These are phyloP conservation scores for Tachina fera DNA, from an alignment of 2,888 invertebrate genomes.

Conservation along the genomic window DNA sequence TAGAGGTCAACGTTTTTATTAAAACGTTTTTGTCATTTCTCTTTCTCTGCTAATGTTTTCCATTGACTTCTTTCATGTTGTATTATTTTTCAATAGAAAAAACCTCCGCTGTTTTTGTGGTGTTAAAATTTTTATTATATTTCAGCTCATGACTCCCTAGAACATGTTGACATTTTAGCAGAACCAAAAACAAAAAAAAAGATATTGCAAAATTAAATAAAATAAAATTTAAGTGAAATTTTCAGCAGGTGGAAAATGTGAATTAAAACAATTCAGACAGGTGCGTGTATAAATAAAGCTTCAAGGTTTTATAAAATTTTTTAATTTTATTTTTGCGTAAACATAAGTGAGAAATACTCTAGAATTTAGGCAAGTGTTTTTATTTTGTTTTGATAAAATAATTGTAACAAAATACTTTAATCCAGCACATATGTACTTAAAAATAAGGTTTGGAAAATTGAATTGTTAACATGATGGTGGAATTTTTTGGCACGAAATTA, in stretches of 20 bases:
- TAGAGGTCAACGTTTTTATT: conserved; percentile 51
- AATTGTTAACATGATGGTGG: conserved; percentile 21
- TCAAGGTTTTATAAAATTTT: conserved; percentile 11
- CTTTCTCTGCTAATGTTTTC: background rate
- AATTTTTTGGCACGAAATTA: conserved; percentile 52
- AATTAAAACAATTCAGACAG: conserved; percentile 21
- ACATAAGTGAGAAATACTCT: conserved; percentile 28
- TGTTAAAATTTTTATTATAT: background rate
- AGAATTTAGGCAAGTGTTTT: conserved; percentile 1
- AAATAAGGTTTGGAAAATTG: background rate
- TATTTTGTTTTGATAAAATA: background rate
- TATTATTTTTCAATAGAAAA: background rate
- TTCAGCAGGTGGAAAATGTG: background rate
- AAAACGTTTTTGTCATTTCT: conserved; percentile 6
- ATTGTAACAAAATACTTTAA: conserved; percentile 55
- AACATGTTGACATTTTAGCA: conserved; percentile 34
- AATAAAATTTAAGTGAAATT: background rate
- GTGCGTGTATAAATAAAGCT: conserved; percentile 11
- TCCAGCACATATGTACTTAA: background rate
- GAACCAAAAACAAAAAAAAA: background rate
- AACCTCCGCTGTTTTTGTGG: background rate
- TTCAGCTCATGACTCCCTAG: conserved; percentile 38
- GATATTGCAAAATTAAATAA: conserved; percentile 32
- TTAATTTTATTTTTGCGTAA: too few relatives aligned
- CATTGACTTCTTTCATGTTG: conserved; percentile 3